Conservation (phyloP, 2,888 invertebrate species). For the Noctua janthina region DNA sequence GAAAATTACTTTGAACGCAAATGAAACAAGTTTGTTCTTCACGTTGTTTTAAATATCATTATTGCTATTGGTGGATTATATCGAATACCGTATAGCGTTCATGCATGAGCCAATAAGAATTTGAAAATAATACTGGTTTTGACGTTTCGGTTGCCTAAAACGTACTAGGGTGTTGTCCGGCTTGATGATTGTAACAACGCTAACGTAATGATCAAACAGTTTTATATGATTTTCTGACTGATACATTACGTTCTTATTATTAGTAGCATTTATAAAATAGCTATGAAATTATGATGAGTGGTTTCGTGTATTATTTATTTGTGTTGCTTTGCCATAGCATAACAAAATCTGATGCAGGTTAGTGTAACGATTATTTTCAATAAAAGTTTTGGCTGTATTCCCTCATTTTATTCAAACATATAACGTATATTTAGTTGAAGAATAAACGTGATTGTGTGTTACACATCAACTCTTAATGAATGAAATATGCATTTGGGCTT, state of each 20-base stretch:
- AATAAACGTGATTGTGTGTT: neutral
- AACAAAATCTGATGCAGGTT: conserved; percentile 83
- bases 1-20: conserved; percentile 11
- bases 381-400: conserved; percentile 25
- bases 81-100: fast-evolving
- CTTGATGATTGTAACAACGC: conserved; percentile 82
- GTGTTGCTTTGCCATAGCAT: conserved; percentile 84
- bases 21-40: conserved; percentile 26
- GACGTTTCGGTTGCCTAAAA: conserved; percentile 57
- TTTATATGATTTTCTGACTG: conserved; percentile 80
- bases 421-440: conserved; percentile 14
- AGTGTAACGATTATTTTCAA: conserved; percentile 71
- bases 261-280: conserved; percentile 66
- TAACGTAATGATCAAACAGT: conserved; percentile 88
- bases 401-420: conserved; percentile 18
- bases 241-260: conserved; percentile 63
- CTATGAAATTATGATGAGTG: conserved; percentile 89
- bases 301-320: conserved; percentile 83
- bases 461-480: neutral
- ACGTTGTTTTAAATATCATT: neutral
- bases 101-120: conserved; percentile 34
- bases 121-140: fast-evolving
- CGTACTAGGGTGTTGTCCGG: conserved; percentile 87
- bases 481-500: neutral
- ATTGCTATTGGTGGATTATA: conserved; percentile 23